Conservation (phyloP, 2,113 vertebrate genomes). For the Hymenochirus boettgeri region DNA sequence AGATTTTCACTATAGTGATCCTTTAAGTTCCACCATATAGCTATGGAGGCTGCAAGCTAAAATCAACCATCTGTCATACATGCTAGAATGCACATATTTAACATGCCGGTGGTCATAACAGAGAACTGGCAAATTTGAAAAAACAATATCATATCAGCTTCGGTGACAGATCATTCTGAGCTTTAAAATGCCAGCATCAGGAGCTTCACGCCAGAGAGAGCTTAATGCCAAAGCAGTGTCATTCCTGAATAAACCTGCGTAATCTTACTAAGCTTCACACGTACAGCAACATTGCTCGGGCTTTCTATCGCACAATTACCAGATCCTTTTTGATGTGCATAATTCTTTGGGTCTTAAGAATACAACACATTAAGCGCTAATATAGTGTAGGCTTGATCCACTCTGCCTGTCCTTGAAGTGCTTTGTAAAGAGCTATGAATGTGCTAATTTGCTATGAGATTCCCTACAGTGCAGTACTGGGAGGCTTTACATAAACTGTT, state of each 20-base stretch:
- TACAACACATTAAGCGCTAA: background rate
- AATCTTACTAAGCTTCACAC: slow-evolving; percentile 3
- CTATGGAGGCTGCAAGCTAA: no score
- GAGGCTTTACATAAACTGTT: background rate
- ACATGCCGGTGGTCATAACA: no score
- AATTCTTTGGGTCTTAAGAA: slow-evolving; percentile 13
- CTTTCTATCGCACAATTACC: background rate
- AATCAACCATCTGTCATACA: no score
- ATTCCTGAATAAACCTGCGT: background rate
- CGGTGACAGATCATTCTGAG: background rate
- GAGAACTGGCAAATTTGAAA: no score
- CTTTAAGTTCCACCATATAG: no score
- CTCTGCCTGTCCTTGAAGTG: slow-evolving; percentile 5
- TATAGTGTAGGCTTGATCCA: background rate
- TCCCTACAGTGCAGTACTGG: background rate
- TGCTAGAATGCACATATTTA: no score
- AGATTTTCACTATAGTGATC: no score
- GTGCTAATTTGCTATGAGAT: background rate
- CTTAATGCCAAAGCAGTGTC: background rate
- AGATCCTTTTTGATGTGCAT: slow-evolving; percentile 6
- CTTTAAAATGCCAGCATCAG: background rate
- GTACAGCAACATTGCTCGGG: background rate
- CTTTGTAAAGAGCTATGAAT: background rate
- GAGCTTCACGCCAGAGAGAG: background rate
- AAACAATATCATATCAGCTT: no score